phyloP scores from a whole-genome alignment of 2,888 invertebrate species.

The Microctonus hyperodae region DNA sequence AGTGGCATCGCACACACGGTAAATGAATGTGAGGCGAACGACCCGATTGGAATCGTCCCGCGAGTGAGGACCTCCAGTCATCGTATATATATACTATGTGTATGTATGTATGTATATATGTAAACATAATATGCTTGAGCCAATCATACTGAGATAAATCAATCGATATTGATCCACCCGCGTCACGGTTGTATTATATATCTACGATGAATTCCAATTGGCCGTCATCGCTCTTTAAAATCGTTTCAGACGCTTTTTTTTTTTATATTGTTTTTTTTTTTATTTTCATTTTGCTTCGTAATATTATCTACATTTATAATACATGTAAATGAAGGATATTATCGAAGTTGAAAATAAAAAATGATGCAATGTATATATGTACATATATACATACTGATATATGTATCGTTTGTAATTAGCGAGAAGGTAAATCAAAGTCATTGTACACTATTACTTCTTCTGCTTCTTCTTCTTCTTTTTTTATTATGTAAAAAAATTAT shows the following conservation, averaged over 20 bases:
- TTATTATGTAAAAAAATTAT: neutral
- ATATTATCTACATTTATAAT: slow-evolving; percentile 15
- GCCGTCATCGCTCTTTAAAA: slow-evolving; percentile 37
- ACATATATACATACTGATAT: neutral
- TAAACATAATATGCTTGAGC: slow-evolving; percentile 13
- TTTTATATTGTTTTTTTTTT: neutral
- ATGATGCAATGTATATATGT: neutral
- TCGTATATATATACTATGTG: slow-evolving; percentile 29
- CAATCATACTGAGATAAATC: slow-evolving; percentile 57
- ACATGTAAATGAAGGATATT: slow-evolving; percentile 5
- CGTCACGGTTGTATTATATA: slow-evolving; percentile 43
- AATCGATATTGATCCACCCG: slow-evolving; percentile 56
- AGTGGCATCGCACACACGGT: slow-evolving; percentile 30
- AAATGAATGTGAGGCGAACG: slow-evolving; percentile 24
- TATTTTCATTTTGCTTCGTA: neutral
- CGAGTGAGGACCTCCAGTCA: slow-evolving; percentile 35
- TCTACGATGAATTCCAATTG: slow-evolving; percentile 34
- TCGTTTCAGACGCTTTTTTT: slow-evolving; percentile 36
- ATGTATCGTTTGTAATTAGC: slow-evolving; percentile 60
- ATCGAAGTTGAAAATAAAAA: neutral
- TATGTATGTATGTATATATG: slow-evolving; percentile 17
- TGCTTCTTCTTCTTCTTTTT: neutral
- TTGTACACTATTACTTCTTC: neutral
- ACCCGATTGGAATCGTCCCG: slow-evolving; percentile 41
- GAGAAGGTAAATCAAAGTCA: slow-evolving; percentile 60